Evolutionary conservation across 2,113 vertebrate species (phyloP), one percentile per base, ranked within the genome.

Genomic region (Erpornis zantholeuca): DNA sequence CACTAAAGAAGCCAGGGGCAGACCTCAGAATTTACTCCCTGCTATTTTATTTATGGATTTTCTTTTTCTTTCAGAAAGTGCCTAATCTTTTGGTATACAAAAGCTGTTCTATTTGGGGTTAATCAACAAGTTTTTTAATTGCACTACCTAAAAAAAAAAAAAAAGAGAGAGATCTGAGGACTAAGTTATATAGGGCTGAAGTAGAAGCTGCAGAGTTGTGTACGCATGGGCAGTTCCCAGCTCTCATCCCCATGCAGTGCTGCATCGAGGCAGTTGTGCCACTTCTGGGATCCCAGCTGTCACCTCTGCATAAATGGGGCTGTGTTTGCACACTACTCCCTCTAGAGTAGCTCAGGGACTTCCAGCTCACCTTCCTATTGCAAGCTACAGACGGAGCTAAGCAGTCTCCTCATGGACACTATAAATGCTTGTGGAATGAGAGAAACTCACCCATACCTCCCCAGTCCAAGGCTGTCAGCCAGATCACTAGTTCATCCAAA

Each of bases 241-340:
- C 22, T 83, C 50, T 81, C 8, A 18, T 76, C 11, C 31, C 61
- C 15, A 8, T 7, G 10, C 17, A 22, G n/a, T 13, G n/a, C 69
- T 78, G 36, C 42, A 35, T 3, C 3, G 3, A 28, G 54, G 20
- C 36, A 49, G 9, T 11, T 56, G 31, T 1, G 3, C 19, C n/a
- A 4, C 24, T 40, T 38, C 27, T 16, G 57, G 45, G 10, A 29
- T 57, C 75, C 11, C 13, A 16, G 33, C 11, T 61, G 36, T 35
- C 50, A n/a, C 12, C 72, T 40, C 25, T 5, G 4, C 47, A 10
- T n/a, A 29, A 79, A 53, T 7, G 29, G 59, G n/a, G 63, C 38
- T 2, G 1, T 4, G 33, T 47, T 71, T 60, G 27, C 36, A 21
- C 2, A 0, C 29, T 27, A 5, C 2, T 7, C 25, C 14, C 21